phyloP scores from a whole-genome alignment of 2,888 invertebrate species.

The Lasioglossum malachurum region DNA sequence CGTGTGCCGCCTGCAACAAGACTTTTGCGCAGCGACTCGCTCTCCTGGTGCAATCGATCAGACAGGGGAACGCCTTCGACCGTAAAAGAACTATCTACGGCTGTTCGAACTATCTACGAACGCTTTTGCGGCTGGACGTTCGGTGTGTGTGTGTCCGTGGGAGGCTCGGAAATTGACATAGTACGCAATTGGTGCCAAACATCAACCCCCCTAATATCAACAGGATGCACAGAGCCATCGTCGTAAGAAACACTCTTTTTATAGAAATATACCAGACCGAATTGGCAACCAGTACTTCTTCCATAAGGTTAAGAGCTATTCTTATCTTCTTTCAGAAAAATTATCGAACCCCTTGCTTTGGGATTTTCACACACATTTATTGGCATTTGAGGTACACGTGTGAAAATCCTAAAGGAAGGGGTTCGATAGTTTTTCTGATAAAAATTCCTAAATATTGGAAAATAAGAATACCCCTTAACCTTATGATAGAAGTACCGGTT shows the following conservation, averaged over 20 bases:
- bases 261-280: background rate
- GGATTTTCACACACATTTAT: no score
- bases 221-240: background rate
- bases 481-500: no score
- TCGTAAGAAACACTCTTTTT: background rate
- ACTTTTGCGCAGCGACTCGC: conserved; percentile 24
- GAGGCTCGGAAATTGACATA: background rate
- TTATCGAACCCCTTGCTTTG: no score
- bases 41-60: conserved; percentile 3
- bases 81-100: background rate
- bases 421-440: no score
- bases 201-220: background rate
- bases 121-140: background rate
- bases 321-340: no score
- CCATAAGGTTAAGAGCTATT: no score
- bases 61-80: background rate
- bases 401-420: no score
- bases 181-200: background rate
- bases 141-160: background rate
- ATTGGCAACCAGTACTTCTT: background rate
- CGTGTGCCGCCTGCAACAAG: conserved; percentile 18
- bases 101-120: background rate
- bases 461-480: no score
- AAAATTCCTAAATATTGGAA: no score
- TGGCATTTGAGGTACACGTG: no score